Conservation (phyloP, 1,140 invertebrate species). For the Cydia splendana region DNA sequence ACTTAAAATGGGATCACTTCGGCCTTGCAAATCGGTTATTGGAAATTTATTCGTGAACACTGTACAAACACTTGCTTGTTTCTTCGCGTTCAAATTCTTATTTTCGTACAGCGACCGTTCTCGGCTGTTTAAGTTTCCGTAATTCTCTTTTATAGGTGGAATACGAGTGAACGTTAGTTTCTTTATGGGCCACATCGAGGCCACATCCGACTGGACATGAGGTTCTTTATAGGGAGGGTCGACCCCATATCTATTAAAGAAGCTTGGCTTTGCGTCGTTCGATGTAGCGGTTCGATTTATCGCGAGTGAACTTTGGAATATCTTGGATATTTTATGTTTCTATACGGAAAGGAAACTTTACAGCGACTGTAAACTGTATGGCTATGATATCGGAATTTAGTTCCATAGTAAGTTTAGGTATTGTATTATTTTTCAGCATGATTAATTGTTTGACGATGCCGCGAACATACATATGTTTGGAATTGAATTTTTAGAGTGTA, state of each 20-base stretch:
- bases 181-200: too few relatives aligned
- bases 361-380: not conserved
- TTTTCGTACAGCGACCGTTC: too few relatives aligned
- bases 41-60: too few relatives aligned
- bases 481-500: too few relatives aligned
- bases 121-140: not conserved
- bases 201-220: not conserved
- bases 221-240: not conserved
- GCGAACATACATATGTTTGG: too few relatives aligned
- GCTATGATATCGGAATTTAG: not conserved
- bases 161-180: not conserved
- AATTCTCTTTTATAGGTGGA: not conserved
- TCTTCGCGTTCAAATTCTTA: not conserved
- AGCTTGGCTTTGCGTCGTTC: too few relatives aligned
- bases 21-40: too few relatives aligned
- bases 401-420: too few relatives aligned
- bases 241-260: not conserved
- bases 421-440: too few relatives aligned
- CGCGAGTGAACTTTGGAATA: not conserved
- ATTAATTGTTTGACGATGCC: too few relatives aligned
- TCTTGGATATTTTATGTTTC: not conserved
- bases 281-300: constrained; percentile 7
- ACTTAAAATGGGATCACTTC: too few relatives aligned
- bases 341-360: not conserved
- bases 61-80: too few relatives aligned